Evolutionary conservation across 2,797 vertebrate species (phyloP).

Genomic region (Dryobates pubescens): DNA sequence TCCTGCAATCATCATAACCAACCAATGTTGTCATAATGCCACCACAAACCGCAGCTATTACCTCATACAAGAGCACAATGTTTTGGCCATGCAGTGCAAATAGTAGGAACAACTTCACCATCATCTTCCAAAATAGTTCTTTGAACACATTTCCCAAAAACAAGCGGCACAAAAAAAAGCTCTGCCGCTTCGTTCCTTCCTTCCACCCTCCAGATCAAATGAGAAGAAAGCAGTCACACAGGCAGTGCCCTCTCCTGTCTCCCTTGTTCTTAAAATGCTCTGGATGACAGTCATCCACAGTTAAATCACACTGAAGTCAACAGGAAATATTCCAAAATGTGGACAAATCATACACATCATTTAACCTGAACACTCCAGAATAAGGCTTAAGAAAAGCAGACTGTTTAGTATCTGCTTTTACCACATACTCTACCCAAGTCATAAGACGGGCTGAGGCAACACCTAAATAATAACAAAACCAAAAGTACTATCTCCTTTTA

Average conservation of each 20-base stretch:
- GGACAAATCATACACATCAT: neutral
- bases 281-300: neutral
- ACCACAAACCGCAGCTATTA: constrained; percentile 46
- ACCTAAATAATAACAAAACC: neutral
- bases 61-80: constrained; percentile 21
- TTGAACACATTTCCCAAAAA: neutral
- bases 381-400: neutral
- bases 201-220: neutral
- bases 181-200: neutral
- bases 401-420: neutral
- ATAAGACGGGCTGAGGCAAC: neutral
- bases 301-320: neutral
- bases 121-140: constrained; percentile 34
- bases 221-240: neutral
- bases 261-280: neutral
- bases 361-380: neutral
- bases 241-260: neutral
- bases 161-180: neutral
- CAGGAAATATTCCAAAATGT: neutral
- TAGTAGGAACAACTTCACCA: constrained; percentile 39
- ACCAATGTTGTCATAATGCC: constrained; percentile 38
- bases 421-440: neutral
- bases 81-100: neutral
- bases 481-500: neutral
- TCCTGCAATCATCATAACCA: constrained; percentile 44